A percentile compares a stretch with the other conserved stretches of the same genome.
Evolutionary conservation across 2,113 vertebrate genomes (phyloP).

Genomic region (Brachirus orientalis): DNA sequence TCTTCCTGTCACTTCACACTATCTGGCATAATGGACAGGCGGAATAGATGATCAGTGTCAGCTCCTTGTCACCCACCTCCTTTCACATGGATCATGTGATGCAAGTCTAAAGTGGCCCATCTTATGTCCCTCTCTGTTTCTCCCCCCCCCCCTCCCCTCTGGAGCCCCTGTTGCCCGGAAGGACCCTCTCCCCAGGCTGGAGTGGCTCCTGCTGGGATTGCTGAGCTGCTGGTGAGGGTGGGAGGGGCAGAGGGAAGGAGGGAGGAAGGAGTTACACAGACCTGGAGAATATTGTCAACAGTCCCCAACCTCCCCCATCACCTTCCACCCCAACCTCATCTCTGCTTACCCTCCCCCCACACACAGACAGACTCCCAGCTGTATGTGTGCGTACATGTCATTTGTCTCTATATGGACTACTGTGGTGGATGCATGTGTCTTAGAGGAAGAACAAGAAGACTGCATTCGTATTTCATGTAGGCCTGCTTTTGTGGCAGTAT

Average conservation of each 20-base stretch:
- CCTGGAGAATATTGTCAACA: conserved; percentile 65
- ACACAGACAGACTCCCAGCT: conserved; percentile 38
- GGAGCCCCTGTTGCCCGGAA: conserved; percentile 71
- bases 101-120: conserved; percentile 66
- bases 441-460: conserved; percentile 10
- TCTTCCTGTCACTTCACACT: conserved; percentile 73
- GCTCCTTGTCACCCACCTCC: conserved; percentile 67
- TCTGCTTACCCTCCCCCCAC: conserved; percentile 65
- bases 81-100: conserved; percentile 67
- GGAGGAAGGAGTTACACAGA: conserved; percentile 39
- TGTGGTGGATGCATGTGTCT: conserved; percentile 41
- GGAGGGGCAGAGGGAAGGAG: conserved; percentile 3
- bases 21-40: conserved; percentile 79
- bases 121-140: not conserved
- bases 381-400: conserved; percentile 42
- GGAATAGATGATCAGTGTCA: conserved; percentile 76
- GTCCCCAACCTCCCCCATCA: conserved; percentile 50
- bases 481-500: conserved; percentile 12
- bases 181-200: conserved; percentile 71
- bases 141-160: conserved; percentile 9
- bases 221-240: conserved; percentile 56
- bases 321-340: conserved; percentile 41
- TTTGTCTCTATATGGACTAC: conserved; percentile 52
- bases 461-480: conserved; percentile 21
- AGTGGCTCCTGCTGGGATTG: conserved; percentile 79